Conservation (phyloP, 1,140 invertebrate genomes). For the Diploscapter pachys region DNA sequence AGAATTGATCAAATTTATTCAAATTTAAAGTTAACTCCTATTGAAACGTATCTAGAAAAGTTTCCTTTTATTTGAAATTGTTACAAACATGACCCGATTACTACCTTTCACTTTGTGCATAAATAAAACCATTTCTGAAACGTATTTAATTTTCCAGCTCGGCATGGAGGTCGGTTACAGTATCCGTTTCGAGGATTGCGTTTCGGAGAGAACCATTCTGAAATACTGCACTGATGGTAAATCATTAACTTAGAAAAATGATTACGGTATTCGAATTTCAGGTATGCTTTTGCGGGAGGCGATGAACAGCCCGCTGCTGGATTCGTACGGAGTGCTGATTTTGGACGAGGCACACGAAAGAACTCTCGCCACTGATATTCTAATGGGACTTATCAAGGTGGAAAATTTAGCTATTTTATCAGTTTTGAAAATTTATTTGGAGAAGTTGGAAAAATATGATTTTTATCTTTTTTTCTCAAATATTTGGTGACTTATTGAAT, state of each 20-base stretch:
- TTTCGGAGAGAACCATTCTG: slow-evolving; percentile 82
- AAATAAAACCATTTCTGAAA: too few relatives aligned
- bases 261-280: not conserved
- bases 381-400: slow-evolving; percentile 77
- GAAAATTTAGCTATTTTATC: not conserved
- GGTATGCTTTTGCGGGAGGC: slow-evolving; percentile 99
- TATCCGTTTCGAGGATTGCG: slow-evolving; percentile 99
- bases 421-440: not conserved
- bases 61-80: too few relatives aligned
- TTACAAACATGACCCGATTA: too few relatives aligned
- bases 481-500: too few relatives aligned
- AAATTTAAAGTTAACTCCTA: too few relatives aligned
- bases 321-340: slow-evolving; percentile 86
- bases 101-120: too few relatives aligned
- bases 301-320: slow-evolving; percentile 96
- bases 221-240: slow-evolving; percentile 65
- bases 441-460: slow-evolving; percentile 7
- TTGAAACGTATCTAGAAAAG: too few relatives aligned
- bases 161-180: slow-evolving; percentile 98
- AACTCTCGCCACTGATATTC: slow-evolving; percentile 93
- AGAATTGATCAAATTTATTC: too few relatives aligned
- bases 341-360: slow-evolving; percentile 98
- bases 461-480: slow-evolving; percentile 62
- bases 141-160: slow-evolving; percentile 60
- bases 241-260: slow-evolving; percentile 4